Evolutionary conservation across 2,797 vertebrate species (phyloP).

Genomic region (Pempheris klunzingeri): DNA sequence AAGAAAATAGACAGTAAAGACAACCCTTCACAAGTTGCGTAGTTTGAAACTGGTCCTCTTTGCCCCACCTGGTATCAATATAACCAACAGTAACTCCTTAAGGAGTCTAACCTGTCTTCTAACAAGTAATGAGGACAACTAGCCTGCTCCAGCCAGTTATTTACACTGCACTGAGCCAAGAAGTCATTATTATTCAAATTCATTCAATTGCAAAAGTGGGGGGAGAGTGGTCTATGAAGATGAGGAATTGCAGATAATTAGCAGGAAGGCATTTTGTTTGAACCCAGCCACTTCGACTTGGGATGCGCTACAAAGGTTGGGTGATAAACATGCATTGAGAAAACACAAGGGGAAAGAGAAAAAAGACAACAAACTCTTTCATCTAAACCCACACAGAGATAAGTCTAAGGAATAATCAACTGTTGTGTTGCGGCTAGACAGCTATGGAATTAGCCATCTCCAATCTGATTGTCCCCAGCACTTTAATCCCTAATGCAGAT

Average conservation of each 20-base stretch:
- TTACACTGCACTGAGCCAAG: conserved; percentile 72
- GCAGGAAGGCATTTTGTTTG: conserved; percentile 85
- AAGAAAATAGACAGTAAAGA: not conserved
- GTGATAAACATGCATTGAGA: conserved; percentile 85
- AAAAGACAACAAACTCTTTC: conserved; percentile 78
- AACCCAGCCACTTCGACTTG: conserved; percentile 83
- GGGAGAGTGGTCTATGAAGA: conserved; percentile 78
- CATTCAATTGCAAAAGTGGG: conserved; percentile 80
- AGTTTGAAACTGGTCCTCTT: conserved; percentile 50
- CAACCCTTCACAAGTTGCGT: conserved; percentile 13
- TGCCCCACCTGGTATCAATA: conserved; percentile 24
- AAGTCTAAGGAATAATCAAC: conserved; percentile 75
- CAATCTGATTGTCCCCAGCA: conserved; percentile 73
- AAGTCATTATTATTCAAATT: conserved; percentile 88
- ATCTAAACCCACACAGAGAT: conserved; percentile 81
- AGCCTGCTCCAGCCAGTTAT: conserved; percentile 75
- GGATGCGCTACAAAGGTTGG: conserved; percentile 76
- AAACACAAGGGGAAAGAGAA: conserved; percentile 68
- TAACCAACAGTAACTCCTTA: conserved; percentile 53
- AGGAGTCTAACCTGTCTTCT: conserved; percentile 68
- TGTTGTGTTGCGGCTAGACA: conserved; percentile 67
- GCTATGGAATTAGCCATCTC: conserved; percentile 78
- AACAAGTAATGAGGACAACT: conserved; percentile 74
- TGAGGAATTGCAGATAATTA: conserved; percentile 87
- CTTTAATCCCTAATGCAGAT: conserved; percentile 76